Base-by-base conservation (phyloP, 2,888 invertebrate genomes). In the Phlogophora meticulosa region DNA sequence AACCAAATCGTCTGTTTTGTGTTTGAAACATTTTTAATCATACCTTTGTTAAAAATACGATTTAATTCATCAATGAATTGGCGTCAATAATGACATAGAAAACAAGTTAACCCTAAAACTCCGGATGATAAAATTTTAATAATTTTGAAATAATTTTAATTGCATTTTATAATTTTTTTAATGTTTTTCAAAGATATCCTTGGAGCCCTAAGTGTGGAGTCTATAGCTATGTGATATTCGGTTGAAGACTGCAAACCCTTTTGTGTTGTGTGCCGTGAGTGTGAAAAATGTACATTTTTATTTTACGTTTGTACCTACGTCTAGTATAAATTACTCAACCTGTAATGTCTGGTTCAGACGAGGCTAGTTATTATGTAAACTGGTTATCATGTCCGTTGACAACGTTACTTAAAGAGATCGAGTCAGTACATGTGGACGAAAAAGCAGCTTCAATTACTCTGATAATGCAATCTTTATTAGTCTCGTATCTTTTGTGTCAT, bases 211-310 rank as follows among this genome's bases (percentile, higher is more conserved):
- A 83, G 89, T 90, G 90, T 91, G 87, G 88, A 89, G 90, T 90
- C 82, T 91, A 82, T 88, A 82, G 88, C 88, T 90, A 91, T 93
- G 94, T 94, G 95, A 94, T 94, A 91, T 91, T 92, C 88, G 87
- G 88, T 89, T 91, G 92, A 93, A 94, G 94, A 94, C 94, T 94
- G 93, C 87, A 88, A 90, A 90, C 88, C 85, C 88, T 81, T 74
- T 83, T 91, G 91, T 93, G 91, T 91, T 90, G 92, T 92, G 94
- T 94, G 90, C 79, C 88, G 87, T 91, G 92, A 86, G 91, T 90
- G 92, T 93, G 90, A 87, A 85, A 82, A 81, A 85, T 90, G 90
- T 89, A 88, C 80, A 87, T 86, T 88, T 87, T 87, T 86, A 85
- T 84, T 89, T 92, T 89, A 91, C 86, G 86, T 90, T 90, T 90